Evolutionary conservation across 2,797 vertebrate genomes (phyloP), one percentile per base, ranked within the genome.

Genomic region (Syngnathus rostellatus): DNA sequence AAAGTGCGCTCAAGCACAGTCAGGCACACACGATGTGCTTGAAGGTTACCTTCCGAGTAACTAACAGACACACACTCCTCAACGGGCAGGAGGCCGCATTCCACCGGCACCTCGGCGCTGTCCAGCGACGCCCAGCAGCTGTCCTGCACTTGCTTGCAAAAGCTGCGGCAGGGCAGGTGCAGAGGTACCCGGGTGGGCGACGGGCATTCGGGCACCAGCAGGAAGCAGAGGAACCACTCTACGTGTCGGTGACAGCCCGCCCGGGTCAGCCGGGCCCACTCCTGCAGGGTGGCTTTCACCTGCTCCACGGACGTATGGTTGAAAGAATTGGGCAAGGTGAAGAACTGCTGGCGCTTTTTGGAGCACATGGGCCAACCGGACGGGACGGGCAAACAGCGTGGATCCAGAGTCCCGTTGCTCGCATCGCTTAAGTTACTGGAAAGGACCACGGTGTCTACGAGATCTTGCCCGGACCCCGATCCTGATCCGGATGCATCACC

Each of bases 191-290:
- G 19, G 64, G 64, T 14, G 64, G 21, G 12, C 12, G 51, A 41
- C 45, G 81, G 79, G 67, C 94, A 95, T 59, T 81, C 73, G 0
- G 95, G 93, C 1, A 81, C 88, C 89, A 94, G 87, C 69, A 96
- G 91, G 77, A 93, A 92, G 85, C 96, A 96, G 77, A 95, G 88
- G 85, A 97, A 96, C 90, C 91, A 90, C 81, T 94, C 88, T 65
- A 92, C 61, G 72, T 89, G 86, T 71, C 69, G 90, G 89, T 94
- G 94, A 82, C 95, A 96, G 72, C 66, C 84, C 0, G 86, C 88
- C 76, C 19, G 82, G 46, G 89, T 83, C 62, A 95, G 90, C 87
- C 83, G 85, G 71, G 77, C 91, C 94, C 93, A 94, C 61, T 90
- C 89, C 77, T 45, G 78, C 45, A 91, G 79, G 40, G 86, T 82